These are phyloP conservation scores for Menura novaehollandiae DNA, from an alignment of 2,113 vertebrate species.

Conservation along the genomic window DNA sequence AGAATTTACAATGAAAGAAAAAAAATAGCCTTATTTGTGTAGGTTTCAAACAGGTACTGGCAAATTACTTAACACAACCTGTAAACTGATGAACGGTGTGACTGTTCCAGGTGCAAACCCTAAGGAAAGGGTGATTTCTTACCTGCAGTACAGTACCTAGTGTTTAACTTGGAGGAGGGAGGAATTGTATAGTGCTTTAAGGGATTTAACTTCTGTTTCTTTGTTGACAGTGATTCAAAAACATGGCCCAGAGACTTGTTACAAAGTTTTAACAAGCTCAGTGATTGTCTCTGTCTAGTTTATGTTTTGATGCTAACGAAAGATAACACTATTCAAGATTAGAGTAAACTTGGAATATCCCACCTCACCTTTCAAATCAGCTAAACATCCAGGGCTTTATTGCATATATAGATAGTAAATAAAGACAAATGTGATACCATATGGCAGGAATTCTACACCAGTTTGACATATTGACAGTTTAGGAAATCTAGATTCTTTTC, in stretches of 20 bases:
- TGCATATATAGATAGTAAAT: neutral
- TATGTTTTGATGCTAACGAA: neutral
- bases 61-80: neutral
- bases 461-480: neutral
- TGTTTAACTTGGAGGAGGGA: neutral
- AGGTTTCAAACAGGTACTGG: neutral
- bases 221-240: neutral
- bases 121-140: neutral
- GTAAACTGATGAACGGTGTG: neutral
- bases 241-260: neutral
- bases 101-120: neutral
- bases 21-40: neutral
- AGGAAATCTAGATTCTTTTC: neutral
- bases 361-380: neutral
- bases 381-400: neutral
- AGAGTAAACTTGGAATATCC: neutral
- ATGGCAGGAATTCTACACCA: neutral
- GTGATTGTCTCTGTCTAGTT: neutral
- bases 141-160: neutral
- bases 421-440: neutral
- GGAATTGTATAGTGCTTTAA: neutral
- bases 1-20: neutral
- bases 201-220: slow-evolving; percentile 2
- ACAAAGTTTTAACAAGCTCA: slow-evolving; percentile 17
- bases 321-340: neutral